A percentile compares a stretch with the other conserved stretches of the same genome.
Conservation (phyloP, 37 sponge, comb jelly and placozoan species). For the Oopsacas minuta region DNA sequence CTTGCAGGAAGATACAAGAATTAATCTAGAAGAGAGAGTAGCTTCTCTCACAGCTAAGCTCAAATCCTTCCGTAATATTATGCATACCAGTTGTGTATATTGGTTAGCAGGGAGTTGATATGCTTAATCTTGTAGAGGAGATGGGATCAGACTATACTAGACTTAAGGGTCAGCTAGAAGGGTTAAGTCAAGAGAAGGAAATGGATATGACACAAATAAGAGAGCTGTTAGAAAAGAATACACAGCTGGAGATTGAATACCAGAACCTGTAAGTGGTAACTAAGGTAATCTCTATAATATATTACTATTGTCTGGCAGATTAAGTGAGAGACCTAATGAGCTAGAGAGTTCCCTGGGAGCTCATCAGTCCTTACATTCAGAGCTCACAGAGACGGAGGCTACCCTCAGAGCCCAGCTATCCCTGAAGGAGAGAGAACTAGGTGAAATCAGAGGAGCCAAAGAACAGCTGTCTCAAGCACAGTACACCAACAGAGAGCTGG, state of each 20-base stretch:
- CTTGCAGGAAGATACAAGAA: not conserved
- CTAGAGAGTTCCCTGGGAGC: not conserved
- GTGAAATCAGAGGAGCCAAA: not conserved
- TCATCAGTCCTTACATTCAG: not conserved
- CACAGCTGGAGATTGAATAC: constrained; percentile 51
- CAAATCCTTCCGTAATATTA: not conserved
- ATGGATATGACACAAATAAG: constrained; percentile 53
- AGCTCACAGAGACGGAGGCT: constrained; percentile 11
- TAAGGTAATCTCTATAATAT: too few species aligned
- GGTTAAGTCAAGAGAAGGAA: constrained; percentile 45
- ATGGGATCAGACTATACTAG: not conserved
- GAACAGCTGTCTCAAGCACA: constrained; percentile 19
- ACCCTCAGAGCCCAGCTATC: not conserved
- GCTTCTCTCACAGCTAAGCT: not conserved
- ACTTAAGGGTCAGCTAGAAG: constrained; percentile 2
- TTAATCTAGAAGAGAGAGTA: not conserved
- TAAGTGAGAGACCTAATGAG: not conserved
- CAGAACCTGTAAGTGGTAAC: constrained; percentile 31
- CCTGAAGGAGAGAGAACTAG: constrained; percentile 1
- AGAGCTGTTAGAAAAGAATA: constrained; percentile 45
- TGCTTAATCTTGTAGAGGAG: not conserved
- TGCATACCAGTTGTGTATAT: not conserved
- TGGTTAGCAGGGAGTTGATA: not conserved
- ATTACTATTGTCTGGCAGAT: not conserved
- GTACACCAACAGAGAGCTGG: constrained; percentile 19